phyloP scores from a whole-genome alignment of 2,888 invertebrate genomes.

The Microdon myrmicae region DNA sequence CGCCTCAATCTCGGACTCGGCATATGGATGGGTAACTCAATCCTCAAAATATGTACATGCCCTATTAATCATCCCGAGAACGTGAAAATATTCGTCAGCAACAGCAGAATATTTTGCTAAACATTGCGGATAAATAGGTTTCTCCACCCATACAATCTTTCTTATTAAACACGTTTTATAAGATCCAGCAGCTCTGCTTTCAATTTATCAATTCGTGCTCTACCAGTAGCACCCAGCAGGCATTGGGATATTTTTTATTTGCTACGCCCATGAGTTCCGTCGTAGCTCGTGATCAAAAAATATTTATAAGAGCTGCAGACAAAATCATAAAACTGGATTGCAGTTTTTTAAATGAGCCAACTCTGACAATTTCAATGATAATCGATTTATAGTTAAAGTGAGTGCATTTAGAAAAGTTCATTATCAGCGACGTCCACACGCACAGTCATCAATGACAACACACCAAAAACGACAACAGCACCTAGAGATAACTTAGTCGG shows the following conservation, averaged over 20 bases:
- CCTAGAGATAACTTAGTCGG: constrained; percentile 23
- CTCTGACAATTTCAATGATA: constrained; percentile 68
- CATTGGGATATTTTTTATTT: constrained; percentile 83
- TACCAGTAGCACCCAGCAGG: constrained; percentile 76
- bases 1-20: constrained; percentile 73
- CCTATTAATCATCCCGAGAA: constrained; percentile 78
- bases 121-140: constrained; percentile 78
- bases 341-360: constrained; percentile 69
- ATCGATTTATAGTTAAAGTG: constrained; percentile 73
- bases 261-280: constrained; percentile 81
- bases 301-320: constrained; percentile 77
- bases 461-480: background rate
- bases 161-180: constrained; percentile 83
- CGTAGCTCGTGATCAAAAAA: constrained; percentile 77
- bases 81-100: constrained; percentile 77
- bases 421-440: background rate
- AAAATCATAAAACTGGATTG: constrained; percentile 76
- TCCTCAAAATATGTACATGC: constrained; percentile 78
- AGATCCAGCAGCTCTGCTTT: constrained; percentile 76
- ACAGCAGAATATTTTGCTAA: constrained; percentile 80
- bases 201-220: constrained; percentile 77
- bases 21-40: constrained; percentile 80
- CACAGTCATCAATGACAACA: constrained; percentile 7
- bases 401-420: constrained; percentile 16
- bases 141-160: constrained; percentile 79